Percentiles rank a stretch among this genome's conserved stretches.
Conservation (phyloP, 2,113 vertebrate genomes). For the Burhinus oedicnemus region DNA sequence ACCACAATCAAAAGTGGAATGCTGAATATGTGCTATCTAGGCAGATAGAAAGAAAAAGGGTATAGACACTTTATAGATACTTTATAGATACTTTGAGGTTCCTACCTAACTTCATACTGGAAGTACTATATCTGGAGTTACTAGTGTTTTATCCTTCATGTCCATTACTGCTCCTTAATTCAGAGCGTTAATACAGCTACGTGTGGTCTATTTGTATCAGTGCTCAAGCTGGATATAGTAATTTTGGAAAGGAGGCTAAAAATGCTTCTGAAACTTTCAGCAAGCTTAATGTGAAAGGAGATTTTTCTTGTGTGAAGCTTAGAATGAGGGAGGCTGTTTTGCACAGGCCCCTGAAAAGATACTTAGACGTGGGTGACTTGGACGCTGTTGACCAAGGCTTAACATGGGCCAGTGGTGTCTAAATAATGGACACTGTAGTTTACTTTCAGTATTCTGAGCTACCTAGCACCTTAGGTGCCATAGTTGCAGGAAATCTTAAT, state of each 20-base stretch:
- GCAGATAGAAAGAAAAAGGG: neutral
- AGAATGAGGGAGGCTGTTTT: neutral
- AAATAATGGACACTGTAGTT: neutral
- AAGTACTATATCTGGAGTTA: neutral
- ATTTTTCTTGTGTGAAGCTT: neutral
- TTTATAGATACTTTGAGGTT: neutral
- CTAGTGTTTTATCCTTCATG: neutral
- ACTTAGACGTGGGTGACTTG: neutral
- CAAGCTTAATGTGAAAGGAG: neutral
- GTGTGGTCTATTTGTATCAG: neutral
- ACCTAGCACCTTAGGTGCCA: neutral
- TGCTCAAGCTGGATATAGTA: neutral
- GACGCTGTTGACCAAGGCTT: neutral
- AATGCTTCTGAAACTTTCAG: neutral
- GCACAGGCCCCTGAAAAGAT: neutral
- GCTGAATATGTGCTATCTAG: neutral
- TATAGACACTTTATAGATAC: neutral
- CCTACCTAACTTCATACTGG: neutral
- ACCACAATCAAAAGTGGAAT: neutral
- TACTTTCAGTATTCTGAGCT: neutral
- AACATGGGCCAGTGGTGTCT: neutral
- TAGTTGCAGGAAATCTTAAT: neutral
- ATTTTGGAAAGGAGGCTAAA: neutral
- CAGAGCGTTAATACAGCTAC: neutral
- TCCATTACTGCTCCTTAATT: neutral